Evolutionary conservation across 2,888 invertebrate species (phyloP), one percentile per base, ranked within the genome.

Genomic region (Drosophila macrospina): DNA sequence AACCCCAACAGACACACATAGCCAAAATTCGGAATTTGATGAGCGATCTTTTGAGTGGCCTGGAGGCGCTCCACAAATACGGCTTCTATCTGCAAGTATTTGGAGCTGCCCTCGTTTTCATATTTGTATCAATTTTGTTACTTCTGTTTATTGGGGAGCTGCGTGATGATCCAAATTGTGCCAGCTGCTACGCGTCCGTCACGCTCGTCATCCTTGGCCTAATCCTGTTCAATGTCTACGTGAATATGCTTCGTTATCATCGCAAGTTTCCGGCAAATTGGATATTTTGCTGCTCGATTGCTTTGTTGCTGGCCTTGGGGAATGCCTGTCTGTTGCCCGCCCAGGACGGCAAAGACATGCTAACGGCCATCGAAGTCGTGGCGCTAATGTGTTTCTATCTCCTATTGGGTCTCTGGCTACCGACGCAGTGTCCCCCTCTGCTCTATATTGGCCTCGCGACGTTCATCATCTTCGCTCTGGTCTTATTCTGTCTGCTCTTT

Each of bases 181-280:
- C 7, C 7, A 8, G 32, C 26, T 24, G 20, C 10, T 1, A 24
- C 1, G 41, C 52, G 1, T 24, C 66, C n/a, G 1, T 60, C 0
- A 10, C 8, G 1, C 24, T 71, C 16, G 45, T 62, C 7, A 5
- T 5, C 0, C 0, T 69, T 1, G 76, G 70, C 5, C 26, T 88
- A 8, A 0, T 8, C 5, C 0, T 8, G 10, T 44, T 72, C 13
- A 57, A 59, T 37, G 5, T 80, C 5, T 85, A 74, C 28, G 55
- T 72, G 5, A 69, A 63, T 41, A 3, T 75, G 0, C 13, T 48
- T 0, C 34, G 52, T 15, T 30, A 78, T 28, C 80, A 69, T 15
- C 71, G 45, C 16, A 57, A 16, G 24, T 74, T 41, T 15, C 84
- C 84, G 3, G 2, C 16, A 7, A 74, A 86, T 24, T 88, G 88